phyloP scores from a whole-genome alignment of 2,888 invertebrate genomes.

The Acrocyrtus sp. region DNA sequence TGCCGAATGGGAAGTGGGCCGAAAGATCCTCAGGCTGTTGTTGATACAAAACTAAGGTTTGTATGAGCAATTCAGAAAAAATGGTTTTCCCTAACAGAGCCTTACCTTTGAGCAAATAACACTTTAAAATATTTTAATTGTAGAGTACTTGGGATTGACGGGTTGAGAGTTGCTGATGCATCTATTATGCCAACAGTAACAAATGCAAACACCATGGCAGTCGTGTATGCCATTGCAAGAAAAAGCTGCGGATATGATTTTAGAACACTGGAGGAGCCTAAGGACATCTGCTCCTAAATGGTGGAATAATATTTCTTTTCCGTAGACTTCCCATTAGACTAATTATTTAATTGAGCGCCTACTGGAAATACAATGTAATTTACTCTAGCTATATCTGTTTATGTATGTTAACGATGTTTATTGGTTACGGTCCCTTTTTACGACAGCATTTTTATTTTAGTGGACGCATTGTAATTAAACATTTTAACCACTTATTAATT shows the following conservation, averaged over 20 bases:
- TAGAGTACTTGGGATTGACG: slow-evolving; percentile 15
- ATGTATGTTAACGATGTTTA: too few relatives aligned
- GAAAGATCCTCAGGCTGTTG: slow-evolving; percentile 14
- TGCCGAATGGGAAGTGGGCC: slow-evolving; percentile 20
- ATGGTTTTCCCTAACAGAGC: background rate
- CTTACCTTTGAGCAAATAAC: background rate
- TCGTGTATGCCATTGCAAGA: slow-evolving; percentile 20
- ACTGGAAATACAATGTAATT: too few relatives aligned
- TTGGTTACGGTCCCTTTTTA: too few relatives aligned
- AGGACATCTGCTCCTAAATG: too few relatives aligned
- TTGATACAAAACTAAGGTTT: slow-evolving; percentile 16
- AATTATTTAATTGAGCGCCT: too few relatives aligned
- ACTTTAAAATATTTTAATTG: background rate
- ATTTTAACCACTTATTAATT: too few relatives aligned
- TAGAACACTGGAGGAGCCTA: slow-evolving; percentile 1
- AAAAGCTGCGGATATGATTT: slow-evolving; percentile 13
- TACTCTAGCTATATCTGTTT: too few relatives aligned
- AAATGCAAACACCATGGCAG: slow-evolving; percentile 19
- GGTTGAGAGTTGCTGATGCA: slow-evolving; percentile 13
- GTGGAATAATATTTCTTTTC: too few relatives aligned
- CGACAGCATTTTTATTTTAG: too few relatives aligned
- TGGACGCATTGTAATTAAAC: too few relatives aligned
- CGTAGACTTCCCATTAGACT: too few relatives aligned
- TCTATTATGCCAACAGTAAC: slow-evolving; percentile 6
- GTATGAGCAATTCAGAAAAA: background rate